Base-by-base conservation (phyloP, 2,797 vertebrate genomes). In the Naso thynnoides region DNA sequence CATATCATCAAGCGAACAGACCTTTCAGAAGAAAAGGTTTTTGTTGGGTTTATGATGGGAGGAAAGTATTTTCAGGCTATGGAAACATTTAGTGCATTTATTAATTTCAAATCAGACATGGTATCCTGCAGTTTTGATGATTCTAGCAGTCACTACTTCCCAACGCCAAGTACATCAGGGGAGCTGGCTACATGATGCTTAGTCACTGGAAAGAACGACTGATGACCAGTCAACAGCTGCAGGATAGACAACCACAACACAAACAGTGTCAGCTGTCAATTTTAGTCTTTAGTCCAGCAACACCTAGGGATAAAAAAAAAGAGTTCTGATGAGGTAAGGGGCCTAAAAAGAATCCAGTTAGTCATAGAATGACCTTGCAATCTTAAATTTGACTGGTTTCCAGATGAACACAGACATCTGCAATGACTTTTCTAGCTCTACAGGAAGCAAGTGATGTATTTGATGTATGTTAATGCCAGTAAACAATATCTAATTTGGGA, bases 201-300 rank as follows among this genome's bases (percentile, higher is more conserved):
- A 81, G 86, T 91, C 91, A 91, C 69, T 84, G 83, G 85, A 88
- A 86, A 86, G 89, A 90, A 76, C 79, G 54, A 82, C 71, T 39
- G 81, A 82, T 76, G 80, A 73, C 5, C 48, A 47, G 26, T 16
- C 68, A 89, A 87, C 91, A 91, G 93, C 92, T 92, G 93, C 81
- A 73, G 52, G 27, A 66, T 18, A 75, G 76, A 74, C 68, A 57
- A 73, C 71, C 68, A 86, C 76, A 88, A 89, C 76, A 84, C n/a
- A 63, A 75, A 81, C 74, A 64, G 64, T 49, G 70, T 60, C 87
- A 89, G 63, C 36, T 15, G 47, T 74, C 70, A 75, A 79, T 58
- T 29, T 47, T 23, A 42, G 3, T 55, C 31, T 29, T 47, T 23
- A 42, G 3, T 55, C 31, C 33, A 49, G 41, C 63, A 39, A 77